phyloP scores from a whole-genome alignment of 35 echinoderm and acorn worm genomes.

The Ophiothrix spiculata region DNA sequence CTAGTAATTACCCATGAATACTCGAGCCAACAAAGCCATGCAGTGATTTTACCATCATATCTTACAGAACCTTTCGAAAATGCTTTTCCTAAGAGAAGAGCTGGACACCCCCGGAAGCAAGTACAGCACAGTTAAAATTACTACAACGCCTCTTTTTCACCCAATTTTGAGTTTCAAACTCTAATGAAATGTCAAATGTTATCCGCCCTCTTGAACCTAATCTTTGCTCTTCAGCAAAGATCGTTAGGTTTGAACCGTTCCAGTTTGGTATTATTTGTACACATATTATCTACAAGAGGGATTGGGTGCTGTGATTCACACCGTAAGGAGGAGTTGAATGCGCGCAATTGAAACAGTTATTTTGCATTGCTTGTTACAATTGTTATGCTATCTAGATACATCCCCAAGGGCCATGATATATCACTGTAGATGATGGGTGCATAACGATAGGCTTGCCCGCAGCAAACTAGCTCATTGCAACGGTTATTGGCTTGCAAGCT shows the following conservation, averaged over 20 bases:
- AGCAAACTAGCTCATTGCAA: background rate
- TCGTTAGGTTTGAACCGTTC: background rate
- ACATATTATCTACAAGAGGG: background rate
- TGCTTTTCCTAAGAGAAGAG: too few relatives aligned
- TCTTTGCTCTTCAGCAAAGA: background rate
- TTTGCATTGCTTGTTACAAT: background rate
- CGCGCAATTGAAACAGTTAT: background rate
- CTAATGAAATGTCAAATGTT: too few relatives aligned
- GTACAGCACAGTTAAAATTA: too few relatives aligned
- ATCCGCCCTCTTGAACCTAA: background rate
- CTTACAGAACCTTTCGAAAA: too few relatives aligned
- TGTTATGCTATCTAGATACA: background rate
- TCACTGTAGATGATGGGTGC: background rate
- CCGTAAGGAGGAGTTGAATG: background rate
- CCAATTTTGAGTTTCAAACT: too few relatives aligned
- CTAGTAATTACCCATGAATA: too few relatives aligned
- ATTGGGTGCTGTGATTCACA: background rate
- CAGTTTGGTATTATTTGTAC: background rate
- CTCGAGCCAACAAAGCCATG: too few relatives aligned
- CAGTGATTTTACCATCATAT: too few relatives aligned
- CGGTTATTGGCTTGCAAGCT: slow-evolving; percentile 3
- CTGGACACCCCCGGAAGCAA: too few relatives aligned
- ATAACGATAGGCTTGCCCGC: slow-evolving; percentile 5
- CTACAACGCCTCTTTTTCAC: too few relatives aligned
- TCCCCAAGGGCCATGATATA: background rate